Evolutionary conservation across 1,140 invertebrate species (phyloP).

Genomic region (Chymomyza costata): DNA sequence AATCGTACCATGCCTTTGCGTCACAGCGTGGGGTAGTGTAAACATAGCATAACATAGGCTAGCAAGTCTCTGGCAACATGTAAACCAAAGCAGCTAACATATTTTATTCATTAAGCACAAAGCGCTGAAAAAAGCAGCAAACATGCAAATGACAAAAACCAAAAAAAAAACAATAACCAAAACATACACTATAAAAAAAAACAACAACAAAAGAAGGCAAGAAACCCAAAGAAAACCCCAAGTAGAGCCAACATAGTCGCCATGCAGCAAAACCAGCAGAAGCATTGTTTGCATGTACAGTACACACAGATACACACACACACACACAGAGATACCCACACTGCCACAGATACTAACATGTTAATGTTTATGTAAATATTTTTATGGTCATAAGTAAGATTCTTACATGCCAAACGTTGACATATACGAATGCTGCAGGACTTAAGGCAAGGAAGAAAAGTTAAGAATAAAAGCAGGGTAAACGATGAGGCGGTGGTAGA

Average conservation of each 20-base stretch:
- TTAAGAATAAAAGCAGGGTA: slow-evolving; percentile 19
- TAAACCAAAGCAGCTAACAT: slow-evolving; percentile 55
- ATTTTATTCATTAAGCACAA: slow-evolving; percentile 69
- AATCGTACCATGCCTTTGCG: too few species aligned
- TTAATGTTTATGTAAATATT: slow-evolving; percentile 58
- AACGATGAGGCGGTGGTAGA: slow-evolving; percentile 23
- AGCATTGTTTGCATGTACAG: neutral
- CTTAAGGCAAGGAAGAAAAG: too few species aligned
- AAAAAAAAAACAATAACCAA: slow-evolving; percentile 32
- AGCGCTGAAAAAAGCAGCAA: slow-evolving; percentile 48
- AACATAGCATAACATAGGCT: too few species aligned
- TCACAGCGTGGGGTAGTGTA: too few species aligned
- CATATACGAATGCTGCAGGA: too few species aligned
- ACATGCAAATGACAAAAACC: slow-evolving; percentile 64
- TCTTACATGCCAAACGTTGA: slow-evolving; percentile 42
- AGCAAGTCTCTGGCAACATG: too few species aligned
- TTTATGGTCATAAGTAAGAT: slow-evolving; percentile 72
- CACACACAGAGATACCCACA: too few species aligned
- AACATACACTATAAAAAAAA: slow-evolving; percentile 11
- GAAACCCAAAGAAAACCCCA: neutral
- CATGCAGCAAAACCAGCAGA: neutral
- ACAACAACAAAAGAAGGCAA: slow-evolving; percentile 28
- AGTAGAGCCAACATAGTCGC: neutral
- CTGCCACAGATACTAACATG: too few species aligned
- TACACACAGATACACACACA: neutral